Evolutionary conservation across 2,888 invertebrate species (phyloP).

Genomic region (Drosophila barbarae): DNA sequence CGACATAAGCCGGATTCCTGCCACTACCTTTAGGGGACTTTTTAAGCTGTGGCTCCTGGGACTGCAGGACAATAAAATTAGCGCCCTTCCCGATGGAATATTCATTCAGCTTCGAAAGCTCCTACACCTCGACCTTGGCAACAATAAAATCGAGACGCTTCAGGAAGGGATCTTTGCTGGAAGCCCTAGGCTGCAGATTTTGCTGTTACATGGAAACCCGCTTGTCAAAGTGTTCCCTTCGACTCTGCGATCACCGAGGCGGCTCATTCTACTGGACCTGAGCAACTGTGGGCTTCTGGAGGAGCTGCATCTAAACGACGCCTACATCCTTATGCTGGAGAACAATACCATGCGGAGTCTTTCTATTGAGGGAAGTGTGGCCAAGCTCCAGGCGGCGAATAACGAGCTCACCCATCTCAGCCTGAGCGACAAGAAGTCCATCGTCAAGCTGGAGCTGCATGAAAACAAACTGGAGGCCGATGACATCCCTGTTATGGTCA

Average conservation of each 20-base stretch:
- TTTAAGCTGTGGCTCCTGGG: constrained; percentile 10
- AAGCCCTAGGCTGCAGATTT: constrained; percentile 6
- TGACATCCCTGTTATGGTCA: constrained; percentile 3
- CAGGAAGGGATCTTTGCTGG: constrained; percentile 6
- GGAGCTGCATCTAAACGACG: constrained; percentile 11
- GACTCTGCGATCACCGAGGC: background rate
- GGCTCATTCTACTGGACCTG: constrained; percentile 7
- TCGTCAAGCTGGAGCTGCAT: constrained; percentile 7
- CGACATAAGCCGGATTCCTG: constrained; percentile 3
- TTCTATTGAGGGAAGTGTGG: constrained; percentile 2
- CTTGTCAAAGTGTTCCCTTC: background rate
- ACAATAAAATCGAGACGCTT: background rate
- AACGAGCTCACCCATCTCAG: constrained; percentile 2
- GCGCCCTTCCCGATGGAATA: background rate
- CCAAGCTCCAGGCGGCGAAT: constrained; percentile 7
- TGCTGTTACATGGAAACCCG: constrained; percentile 5
- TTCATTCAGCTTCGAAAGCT: constrained; percentile 5
- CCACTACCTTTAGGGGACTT: constrained; percentile 1
- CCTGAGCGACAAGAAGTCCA: constrained; percentile 6
- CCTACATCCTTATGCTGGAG: constrained; percentile 7
- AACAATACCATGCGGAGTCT: constrained; percentile 4
- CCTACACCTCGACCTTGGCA: constrained; percentile 3
- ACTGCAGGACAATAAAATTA: constrained; percentile 6
- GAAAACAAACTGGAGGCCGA: background rate
- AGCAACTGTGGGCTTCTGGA: constrained; percentile 11